Percentiles rank a stretch among this genome's conserved stretches.
Evolutionary conservation across 2,113 vertebrate genomes (phyloP).

Genomic region (Pterocles burchelli): DNA sequence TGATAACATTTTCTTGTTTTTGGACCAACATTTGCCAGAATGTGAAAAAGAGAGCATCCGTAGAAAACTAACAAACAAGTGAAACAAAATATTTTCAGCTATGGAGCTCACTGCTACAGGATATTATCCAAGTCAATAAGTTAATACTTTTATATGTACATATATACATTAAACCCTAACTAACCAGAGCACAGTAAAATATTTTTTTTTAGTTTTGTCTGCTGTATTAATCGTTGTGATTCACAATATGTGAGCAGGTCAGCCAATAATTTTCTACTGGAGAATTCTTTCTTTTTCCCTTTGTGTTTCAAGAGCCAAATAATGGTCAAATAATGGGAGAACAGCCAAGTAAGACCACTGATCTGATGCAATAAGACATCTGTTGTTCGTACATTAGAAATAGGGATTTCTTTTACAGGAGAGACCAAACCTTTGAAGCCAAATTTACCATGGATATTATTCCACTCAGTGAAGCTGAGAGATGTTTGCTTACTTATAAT

Average conservation of each 20-base stretch:
- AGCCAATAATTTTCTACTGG: neutral
- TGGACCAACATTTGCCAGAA: neutral
- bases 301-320: neutral
- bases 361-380: neutral
- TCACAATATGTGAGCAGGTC: neutral
- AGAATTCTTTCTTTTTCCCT: neutral
- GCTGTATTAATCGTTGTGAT: neutral
- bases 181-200: neutral
- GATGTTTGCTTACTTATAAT: neutral
- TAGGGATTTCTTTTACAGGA: neutral
- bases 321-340: neutral
- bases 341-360: neutral
- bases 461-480: neutral
- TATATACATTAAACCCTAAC: neutral
- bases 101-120: neutral
- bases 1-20: neutral
- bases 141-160: neutral
- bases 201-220: neutral
- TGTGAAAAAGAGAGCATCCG: neutral
- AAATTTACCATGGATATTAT: constrained; percentile 1
- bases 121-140: neutral
- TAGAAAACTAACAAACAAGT: neutral
- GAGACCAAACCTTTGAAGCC: neutral
- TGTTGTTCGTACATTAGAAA: neutral
- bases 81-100: neutral